These are phyloP conservation scores for Muscicapa comitata DNA, from an alignment of 2,797 vertebrate genomes.

Conservation along the genomic window DNA sequence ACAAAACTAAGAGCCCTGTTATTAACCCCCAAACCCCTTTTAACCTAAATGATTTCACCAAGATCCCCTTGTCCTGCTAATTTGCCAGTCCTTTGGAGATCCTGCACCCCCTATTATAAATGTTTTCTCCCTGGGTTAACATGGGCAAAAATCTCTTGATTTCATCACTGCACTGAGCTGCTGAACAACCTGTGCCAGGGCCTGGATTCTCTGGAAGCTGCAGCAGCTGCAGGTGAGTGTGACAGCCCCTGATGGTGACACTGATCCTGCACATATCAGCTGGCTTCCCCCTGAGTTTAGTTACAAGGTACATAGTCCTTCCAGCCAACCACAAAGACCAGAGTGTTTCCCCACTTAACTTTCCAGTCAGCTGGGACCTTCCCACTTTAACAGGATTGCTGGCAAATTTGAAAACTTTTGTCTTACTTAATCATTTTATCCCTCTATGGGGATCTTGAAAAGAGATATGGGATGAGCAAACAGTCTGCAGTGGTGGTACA, in stretches of 20 bases:
- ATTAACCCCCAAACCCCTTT: not conserved
- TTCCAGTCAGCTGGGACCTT: not conserved
- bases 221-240: fast-evolving
- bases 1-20: not conserved
- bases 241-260: not conserved
- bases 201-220: not conserved
- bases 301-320: not conserved
- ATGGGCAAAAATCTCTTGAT: not conserved
- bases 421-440: not conserved
- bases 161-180: not conserved
- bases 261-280: fast-evolving
- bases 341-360: not conserved
- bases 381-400: not conserved
- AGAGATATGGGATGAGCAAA: not conserved
- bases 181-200: no score
- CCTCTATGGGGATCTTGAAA: not conserved
- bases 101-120: not conserved
- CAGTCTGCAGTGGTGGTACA: not conserved
- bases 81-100: not conserved
- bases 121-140: not conserved
- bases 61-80: not conserved
- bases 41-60: not conserved
- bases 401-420: not conserved
- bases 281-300: not conserved
- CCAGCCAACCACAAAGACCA: not conserved